These are phyloP conservation scores for Leptobrachium ailaonicum DNA, from an alignment of 2,113 vertebrate genomes.

Conservation along the genomic window DNA sequence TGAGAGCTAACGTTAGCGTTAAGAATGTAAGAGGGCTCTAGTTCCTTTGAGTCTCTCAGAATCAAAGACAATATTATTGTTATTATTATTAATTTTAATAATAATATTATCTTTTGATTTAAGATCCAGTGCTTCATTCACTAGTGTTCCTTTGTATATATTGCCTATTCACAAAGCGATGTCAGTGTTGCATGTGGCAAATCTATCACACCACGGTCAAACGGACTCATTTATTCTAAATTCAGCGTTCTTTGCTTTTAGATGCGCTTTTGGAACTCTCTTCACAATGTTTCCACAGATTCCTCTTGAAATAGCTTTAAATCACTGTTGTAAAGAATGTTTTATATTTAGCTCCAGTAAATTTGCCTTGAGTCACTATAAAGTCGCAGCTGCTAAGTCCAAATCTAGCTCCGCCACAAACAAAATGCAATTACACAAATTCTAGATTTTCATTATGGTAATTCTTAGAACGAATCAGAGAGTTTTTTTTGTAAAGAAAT, in stretches of 20 bases:
- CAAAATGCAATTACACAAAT: slow-evolving; percentile 22
- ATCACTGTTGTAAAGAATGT: neutral
- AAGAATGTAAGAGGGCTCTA: too few relatives aligned
- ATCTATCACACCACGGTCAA: neutral
- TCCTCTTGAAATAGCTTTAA: neutral
- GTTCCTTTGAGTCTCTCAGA: too few relatives aligned
- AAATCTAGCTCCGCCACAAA: slow-evolving; percentile 34
- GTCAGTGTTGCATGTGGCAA: too few relatives aligned
- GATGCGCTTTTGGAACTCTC: too few relatives aligned
- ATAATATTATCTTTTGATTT: too few relatives aligned
- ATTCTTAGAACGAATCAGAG: slow-evolving; percentile 14
- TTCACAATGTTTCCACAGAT: neutral
- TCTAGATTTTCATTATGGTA: slow-evolving; percentile 20
- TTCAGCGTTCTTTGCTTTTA: neutral
- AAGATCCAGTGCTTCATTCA: too few relatives aligned
- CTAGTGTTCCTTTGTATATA: too few relatives aligned
- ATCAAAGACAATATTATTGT: too few relatives aligned
- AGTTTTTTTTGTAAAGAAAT: slow-evolving; percentile 12
- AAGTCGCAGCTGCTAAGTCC: slow-evolving; percentile 31
- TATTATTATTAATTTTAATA: too few relatives aligned
- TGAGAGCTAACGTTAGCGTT: too few relatives aligned
- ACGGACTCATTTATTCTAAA: neutral
- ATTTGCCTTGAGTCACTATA: slow-evolving; percentile 36
- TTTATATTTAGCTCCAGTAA: slow-evolving; percentile 36
- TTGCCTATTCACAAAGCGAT: too few relatives aligned